Evolutionary conservation across 2,888 invertebrate genomes (phyloP).

Genomic region (Gibbula magus): DNA sequence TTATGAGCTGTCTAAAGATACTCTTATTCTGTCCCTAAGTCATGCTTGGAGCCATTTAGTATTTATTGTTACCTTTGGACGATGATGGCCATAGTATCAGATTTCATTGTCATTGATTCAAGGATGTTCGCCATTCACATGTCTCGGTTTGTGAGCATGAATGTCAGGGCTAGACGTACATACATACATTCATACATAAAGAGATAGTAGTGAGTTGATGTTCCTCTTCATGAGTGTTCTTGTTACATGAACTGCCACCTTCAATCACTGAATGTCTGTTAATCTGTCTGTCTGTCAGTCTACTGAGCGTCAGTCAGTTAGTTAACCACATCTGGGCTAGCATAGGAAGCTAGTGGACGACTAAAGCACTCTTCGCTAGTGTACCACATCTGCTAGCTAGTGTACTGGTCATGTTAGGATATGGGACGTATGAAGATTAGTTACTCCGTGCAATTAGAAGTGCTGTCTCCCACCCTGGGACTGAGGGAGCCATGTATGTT

Average conservation of each 20-base stretch:
- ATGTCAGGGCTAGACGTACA: too few relatives aligned
- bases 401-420: constrained; percentile 5
- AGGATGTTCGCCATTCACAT: neutral
- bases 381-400: neutral
- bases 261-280: constrained; percentile 15
- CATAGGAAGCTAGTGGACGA: too few relatives aligned
- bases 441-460: constrained; percentile 12
- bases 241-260: constrained; percentile 4
- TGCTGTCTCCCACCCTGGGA: too few relatives aligned
- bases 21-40: neutral
- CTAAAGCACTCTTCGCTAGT: neutral
- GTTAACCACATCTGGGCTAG: too few relatives aligned
- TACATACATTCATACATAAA: too few relatives aligned
- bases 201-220: constrained; percentile 7
- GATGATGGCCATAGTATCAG: neutral
- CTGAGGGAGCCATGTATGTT: too few relatives aligned
- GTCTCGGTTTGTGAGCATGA: neutral
- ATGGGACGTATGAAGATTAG: constrained; percentile 1
- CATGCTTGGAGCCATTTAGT: constrained; percentile 7
- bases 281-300: too few relatives aligned
- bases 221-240: constrained; percentile 7
- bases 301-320: too few relatives aligned
- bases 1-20: constrained; percentile 9
- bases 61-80: constrained; percentile 15
- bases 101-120: neutral